Evolutionary conservation across 2,797 vertebrate species (phyloP), one percentile per base, ranked within the genome.

Genomic region (Molothrus aeneus): DNA sequence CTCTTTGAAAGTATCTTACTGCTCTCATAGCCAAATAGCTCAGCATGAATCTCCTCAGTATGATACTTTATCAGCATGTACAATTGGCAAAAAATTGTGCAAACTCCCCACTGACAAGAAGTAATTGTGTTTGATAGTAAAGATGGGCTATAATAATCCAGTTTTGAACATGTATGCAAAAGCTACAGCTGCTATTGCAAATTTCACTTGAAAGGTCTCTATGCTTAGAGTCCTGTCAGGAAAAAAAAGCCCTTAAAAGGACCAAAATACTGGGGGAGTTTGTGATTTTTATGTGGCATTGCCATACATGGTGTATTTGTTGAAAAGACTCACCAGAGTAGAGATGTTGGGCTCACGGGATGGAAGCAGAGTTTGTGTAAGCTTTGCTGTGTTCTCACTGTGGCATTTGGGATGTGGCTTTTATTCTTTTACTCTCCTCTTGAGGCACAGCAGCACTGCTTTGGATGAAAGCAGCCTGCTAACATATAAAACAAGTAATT

Each of bases 391-490:
- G 71, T 43, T 91, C 78, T 74, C 42, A 22, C 75, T 89, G 53
- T 77, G 57, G 38, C 6, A 16, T 91, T 87, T 78, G 78, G 68
- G 83, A 65, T 82, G 64, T 91, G 18, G 1, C 80, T 95, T 94
- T 91, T 89, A 42, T 88, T 92, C 66, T 87, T 89, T 94, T 64
- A n/a, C 54, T 89, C 84, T 92, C 13, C 38, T 93, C 83, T 61
- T 87, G 83, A 94, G 86, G 70, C 40, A 13, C 56, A 84, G 65
- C 92, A 92, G 66, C 73, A 6, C 57, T 88, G 63, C 66, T 88
- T 70, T 83, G 88, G 80, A 74, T 85, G 70, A 89, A 87, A 92
- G 90, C 80, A 95, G 92, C 48, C 71, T 84, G 40, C 38, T 91
- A 71, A 74, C 9, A 21, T 74, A 50, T 7, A 87, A 91, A 96